These are phyloP conservation scores for Hedychridium roseum DNA, from an alignment of 2,888 invertebrate species.

Conservation along the genomic window DNA sequence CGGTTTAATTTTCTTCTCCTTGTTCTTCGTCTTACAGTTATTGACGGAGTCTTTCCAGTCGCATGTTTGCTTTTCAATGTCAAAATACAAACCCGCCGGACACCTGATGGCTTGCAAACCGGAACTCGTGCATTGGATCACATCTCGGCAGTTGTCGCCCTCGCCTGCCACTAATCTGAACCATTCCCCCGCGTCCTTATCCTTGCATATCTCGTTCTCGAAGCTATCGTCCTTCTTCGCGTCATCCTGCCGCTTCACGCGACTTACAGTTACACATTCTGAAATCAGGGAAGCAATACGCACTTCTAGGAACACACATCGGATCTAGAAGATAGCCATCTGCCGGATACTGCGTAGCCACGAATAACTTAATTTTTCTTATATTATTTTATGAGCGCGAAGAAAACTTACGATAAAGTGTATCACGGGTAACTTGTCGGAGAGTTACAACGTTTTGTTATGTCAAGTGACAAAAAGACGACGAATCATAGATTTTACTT, in stretches of 20 bases:
- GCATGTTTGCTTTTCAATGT: constrained; percentile 94
- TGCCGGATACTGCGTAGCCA: too few relatives aligned
- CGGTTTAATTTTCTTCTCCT: constrained; percentile 87
- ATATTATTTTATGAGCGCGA: too few relatives aligned
- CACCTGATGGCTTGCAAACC: constrained; percentile 93
- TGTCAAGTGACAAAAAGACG: too few relatives aligned
- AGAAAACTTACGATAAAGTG: too few relatives aligned
- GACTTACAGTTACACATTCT: constrained; percentile 66
- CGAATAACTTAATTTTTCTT: too few relatives aligned
- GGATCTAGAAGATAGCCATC: too few relatives aligned
- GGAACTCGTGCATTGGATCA: constrained; percentile 93
- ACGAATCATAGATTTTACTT: too few relatives aligned
- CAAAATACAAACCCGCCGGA: constrained; percentile 90
- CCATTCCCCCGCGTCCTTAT: constrained; percentile 95
- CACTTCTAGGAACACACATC: too few relatives aligned
- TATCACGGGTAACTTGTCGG: too few relatives aligned
- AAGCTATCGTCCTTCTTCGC: constrained; percentile 88
- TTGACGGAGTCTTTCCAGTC: constrained; percentile 95
- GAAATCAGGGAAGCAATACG: constrained; percentile 50
- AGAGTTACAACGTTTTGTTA: too few relatives aligned
- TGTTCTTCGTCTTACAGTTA: constrained; percentile 89
- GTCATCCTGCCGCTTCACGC: constrained; percentile 76
- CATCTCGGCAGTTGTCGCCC: constrained; percentile 92
- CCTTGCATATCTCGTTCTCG: constrained; percentile 90
- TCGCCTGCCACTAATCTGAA: constrained; percentile 90